Percentiles rank a stretch among this genome's conserved stretches.
Conservation (phyloP, 1,140 invertebrate species). For the Papilio polyxenes region DNA sequence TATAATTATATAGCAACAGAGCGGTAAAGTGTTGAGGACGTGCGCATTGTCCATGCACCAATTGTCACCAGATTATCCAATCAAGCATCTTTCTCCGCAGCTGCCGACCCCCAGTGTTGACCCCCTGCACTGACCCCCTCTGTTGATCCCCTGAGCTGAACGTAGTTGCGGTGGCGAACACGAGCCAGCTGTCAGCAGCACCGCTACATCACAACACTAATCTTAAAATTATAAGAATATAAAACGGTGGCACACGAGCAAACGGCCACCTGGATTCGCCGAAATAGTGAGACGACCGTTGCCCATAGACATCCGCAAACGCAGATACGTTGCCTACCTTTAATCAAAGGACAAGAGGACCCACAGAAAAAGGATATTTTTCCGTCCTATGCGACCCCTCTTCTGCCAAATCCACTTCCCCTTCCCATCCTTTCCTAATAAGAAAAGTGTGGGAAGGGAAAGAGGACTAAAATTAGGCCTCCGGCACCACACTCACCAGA, state of each 20-base stretch:
- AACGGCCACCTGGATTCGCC: too few relatives aligned
- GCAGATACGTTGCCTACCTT: too few relatives aligned
- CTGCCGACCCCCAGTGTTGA: slow-evolving; percentile 55
- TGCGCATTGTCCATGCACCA: slow-evolving; percentile 52
- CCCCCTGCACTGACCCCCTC: background rate
- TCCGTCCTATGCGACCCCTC: too few relatives aligned
- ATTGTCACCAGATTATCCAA: slow-evolving; percentile 73
- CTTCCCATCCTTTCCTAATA: too few relatives aligned
- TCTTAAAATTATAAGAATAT: background rate
- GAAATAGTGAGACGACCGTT: too few relatives aligned
- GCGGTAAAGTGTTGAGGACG: slow-evolving; percentile 50
- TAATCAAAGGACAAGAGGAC: too few relatives aligned
- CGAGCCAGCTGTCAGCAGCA: slow-evolving; percentile 25
- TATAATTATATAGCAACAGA: background rate
- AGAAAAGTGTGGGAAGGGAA: too few relatives aligned
- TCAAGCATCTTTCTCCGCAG: slow-evolving; percentile 72
- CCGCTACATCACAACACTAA: slow-evolving; percentile 27
- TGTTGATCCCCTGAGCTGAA: background rate
- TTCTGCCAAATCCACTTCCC: too few relatives aligned
- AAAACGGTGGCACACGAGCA: background rate
- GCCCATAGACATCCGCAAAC: too few relatives aligned
- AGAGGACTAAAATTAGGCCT: too few relatives aligned
- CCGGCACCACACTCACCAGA: too few relatives aligned
- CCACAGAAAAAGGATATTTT: too few relatives aligned
- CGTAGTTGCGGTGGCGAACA: slow-evolving; percentile 42